Evolutionary conservation across 2,888 invertebrate genomes (phyloP), one percentile per base, ranked within the genome.

Genomic region (Laothoe populi): DNA sequence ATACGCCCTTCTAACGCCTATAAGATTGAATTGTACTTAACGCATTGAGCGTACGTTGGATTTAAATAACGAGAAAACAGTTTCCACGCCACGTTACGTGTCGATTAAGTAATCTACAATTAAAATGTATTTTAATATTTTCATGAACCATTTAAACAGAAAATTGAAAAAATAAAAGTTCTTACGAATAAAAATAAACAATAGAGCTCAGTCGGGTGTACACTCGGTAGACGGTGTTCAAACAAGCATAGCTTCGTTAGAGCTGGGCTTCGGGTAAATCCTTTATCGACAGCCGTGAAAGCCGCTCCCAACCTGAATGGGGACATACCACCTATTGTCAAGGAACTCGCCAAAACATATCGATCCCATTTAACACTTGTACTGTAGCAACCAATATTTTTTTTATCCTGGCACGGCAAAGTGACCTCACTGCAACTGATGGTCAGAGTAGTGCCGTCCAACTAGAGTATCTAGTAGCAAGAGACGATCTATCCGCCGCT

Each of bases 181-280:
- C 53, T 63, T 70, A 61, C 72, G 70, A 72, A 74, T 75, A 78
- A 78, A 77, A 78, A 73, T 75, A 72, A 70, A 69, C 66, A 77
- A 73, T 68, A 64, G 70, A 63, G 35, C 10, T 19, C 53, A 19
- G 16, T 64, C 71, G 66, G 62, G 68, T 70, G 74, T 70, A 68
- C 71, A 67, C 72, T 73, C 68, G 66, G 67, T 44, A 44, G 44
- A 8, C 19, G 19, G n/a, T 63, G 74, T 66, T 68, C 74, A 77
- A 80, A 82, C 82, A 82, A 81, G 70, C 79, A 73, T 74, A 67
- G 77, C 76, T 84, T 87, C 84, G 84, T 86, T 86, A 84, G 83
- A 53, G 31, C 53, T 49, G 53, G 35, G 53, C 76, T 81, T 81
- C 82, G 72, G 71, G 70, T 72, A 82, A 84, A 84, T 83, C 84